These are phyloP conservation scores for Drosophila santomea DNA, from an alignment of 1,140 invertebrate species.

Conservation along the genomic window DNA sequence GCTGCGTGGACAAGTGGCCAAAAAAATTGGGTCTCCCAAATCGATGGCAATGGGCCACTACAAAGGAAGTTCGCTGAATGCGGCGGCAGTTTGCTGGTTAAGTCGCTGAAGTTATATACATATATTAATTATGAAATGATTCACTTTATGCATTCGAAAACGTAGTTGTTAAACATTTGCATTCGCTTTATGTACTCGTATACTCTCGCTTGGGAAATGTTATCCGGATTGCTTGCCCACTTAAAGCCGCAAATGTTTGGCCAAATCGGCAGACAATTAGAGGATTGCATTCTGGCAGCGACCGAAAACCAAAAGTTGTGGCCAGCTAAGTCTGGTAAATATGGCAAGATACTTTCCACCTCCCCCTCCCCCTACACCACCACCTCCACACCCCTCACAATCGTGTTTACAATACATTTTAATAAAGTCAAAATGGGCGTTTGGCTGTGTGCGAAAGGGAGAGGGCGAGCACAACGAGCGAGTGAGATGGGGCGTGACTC, in stretches of 20 bases:
- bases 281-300: conserved; percentile 25
- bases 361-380: too few species aligned
- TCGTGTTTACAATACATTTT: conserved; percentile 48
- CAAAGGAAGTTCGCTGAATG: conserved; percentile 25
- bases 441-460: conserved; percentile 10
- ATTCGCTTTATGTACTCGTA: too few species aligned
- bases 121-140: too few species aligned
- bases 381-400: not conserved
- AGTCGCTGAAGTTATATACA: too few species aligned
- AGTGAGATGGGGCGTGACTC: not conserved
- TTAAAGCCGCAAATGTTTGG: conserved; percentile 16
- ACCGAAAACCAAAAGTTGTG: conserved; percentile 16
- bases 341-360: not conserved
- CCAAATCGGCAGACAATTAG: conserved; percentile 31
- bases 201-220: too few species aligned
- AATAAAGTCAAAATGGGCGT: conserved; percentile 58
- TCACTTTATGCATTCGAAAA: too few species aligned
- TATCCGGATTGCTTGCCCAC: not conserved
- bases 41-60: conserved; percentile 6
- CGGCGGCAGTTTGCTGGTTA: too few species aligned
- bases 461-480: conserved; percentile 9
- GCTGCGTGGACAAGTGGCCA: conserved; percentile 69
- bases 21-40: conserved; percentile 11
- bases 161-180: too few species aligned
- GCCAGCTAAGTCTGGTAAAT: conserved; percentile 8